Base-by-base conservation (phyloP, 1,140 invertebrate species). In the Atta cephalotes region DNA sequence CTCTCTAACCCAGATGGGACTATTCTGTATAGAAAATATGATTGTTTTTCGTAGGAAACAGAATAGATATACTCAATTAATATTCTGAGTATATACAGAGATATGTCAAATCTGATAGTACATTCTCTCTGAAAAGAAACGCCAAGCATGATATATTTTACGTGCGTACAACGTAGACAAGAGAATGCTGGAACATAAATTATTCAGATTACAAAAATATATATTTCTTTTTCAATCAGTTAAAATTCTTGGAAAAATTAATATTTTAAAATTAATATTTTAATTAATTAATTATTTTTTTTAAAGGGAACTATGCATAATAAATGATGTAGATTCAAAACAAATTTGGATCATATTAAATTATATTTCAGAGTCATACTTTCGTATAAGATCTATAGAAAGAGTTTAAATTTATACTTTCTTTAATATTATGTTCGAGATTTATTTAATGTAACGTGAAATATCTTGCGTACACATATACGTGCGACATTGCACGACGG, bases 401-500 rank as follows among this genome's bases (percentile, higher is more conserved):
- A 51, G 4, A 16, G 16, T 21, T 74, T 45, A 18, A 53, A 51
- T 71, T 74, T 62, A 51, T 35, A 51, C 39, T 63, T 63, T 12
- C 25, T 63, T n/a, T 31, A 60, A 72, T 58, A 49, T 82, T 7
- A 35, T 49, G 28, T n/a, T 18, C n/a, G 63, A 82, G 80, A 82
- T 84, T 84, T 76, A 84, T 51, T 62, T 76, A 63, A 76, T 74
- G 80, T 84, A 51, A 84, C 56, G 39, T 62, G 68, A 84, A 84
- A 84, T 76, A 31, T 45, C 39, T 65, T n/a, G 68, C 39, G 4
- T 45, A 76, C 25, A 82, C 18, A 62, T 14, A 49, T 18, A 21
- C 18, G 18, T 25, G 14, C 63, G 53, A 49, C 49, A 39, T 53
- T 58, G 16, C 35, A 68, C 66, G 18, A 45, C 39, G 70, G 35